Conservation (phyloP, 2,113 vertebrate species). For the Terrapene triunguis region DNA sequence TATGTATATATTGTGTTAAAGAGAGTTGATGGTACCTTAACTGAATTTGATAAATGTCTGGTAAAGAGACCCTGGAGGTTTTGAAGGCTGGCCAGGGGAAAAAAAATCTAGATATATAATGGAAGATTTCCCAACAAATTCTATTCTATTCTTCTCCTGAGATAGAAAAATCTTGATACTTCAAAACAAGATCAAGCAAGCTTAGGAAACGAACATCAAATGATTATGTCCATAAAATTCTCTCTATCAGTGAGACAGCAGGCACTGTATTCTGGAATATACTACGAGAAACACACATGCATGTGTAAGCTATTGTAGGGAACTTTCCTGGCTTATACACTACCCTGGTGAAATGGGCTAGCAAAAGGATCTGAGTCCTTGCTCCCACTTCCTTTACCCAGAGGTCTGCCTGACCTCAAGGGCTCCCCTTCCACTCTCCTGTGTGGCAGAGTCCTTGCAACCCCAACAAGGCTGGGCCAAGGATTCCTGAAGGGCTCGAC, state of each 20-base stretch:
- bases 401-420: no score
- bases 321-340: no score
- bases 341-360: no score
- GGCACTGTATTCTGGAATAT: neutral
- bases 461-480: no score
- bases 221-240: neutral
- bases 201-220: neutral
- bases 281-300: neutral
- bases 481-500: no score
- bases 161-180: conserved; percentile 12
- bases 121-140: conserved; percentile 31
- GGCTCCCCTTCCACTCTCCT: no score
- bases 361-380: no score
- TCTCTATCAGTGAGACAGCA: neutral
- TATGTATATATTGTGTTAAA: neutral
- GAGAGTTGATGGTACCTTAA: conserved; percentile 36
- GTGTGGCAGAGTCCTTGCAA: no score
- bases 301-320: no score
- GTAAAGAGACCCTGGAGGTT: neutral
- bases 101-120: neutral
- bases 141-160: conserved; percentile 37
- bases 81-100: neutral
- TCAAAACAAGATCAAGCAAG: conserved; percentile 20
- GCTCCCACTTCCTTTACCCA: no score
- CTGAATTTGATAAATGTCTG: conserved; percentile 14